Evolutionary conservation across 2,113 vertebrate species (phyloP), one percentile per base, ranked within the genome.

Genomic region (Channa maculata): DNA sequence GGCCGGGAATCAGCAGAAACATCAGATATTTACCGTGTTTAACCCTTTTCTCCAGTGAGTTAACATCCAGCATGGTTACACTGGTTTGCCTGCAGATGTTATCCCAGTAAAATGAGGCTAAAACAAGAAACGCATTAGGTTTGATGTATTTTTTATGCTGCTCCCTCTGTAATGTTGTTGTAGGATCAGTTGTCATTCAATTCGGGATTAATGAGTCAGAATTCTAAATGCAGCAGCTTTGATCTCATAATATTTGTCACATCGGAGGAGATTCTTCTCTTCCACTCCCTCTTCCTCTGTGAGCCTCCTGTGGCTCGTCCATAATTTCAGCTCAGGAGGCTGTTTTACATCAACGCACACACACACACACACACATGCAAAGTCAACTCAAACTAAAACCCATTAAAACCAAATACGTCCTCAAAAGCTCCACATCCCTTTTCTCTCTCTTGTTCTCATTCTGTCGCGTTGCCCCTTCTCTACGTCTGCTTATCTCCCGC

Each of bases 401-500:
- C 71, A 60, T 61, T 58, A 79, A 53, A 79, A 68, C 13, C 72
- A 65, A 84, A 73, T 45, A 53, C 46, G 76, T 68, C 36, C 54
- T 41, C 10, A 50, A 48, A 60, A 48, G 44, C 55, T 58, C 8
- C 12, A 13, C 5, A 1, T 63, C 53, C 49, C 41, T 50, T 2
- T 11, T 14, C 38, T 34, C 60, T 39, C 60, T 36, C 8, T 65
- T 57, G 38, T 14, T 33, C 75, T 50, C 46, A 14, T 4, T 51
- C 59, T 50, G 4, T 2, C 24, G 24, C 24, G 24, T 24, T 24
- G 24, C 39, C 39, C 15, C 54, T 43, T 13, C 45, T 64, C 24
- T 39, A 12, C 9, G 34, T 3, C 78, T 76, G 49, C 75, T 81
- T 82, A 83, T 89, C 79, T 82, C 66, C 59, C 33, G 33, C 65